Conservation (phyloP, 2,113 vertebrate species). For the Phaethon lepturus region DNA sequence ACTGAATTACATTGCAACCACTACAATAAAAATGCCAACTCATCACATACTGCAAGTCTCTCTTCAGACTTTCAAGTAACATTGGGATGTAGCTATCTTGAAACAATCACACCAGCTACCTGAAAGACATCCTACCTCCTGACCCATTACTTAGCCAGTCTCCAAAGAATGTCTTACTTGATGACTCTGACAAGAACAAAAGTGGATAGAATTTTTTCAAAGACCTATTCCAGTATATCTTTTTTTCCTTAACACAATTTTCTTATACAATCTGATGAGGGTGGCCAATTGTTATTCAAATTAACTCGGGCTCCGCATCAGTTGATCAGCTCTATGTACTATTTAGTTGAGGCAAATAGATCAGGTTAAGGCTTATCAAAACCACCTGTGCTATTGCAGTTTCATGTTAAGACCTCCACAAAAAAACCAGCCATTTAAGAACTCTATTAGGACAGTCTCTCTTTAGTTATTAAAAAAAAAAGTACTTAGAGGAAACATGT, state of each 20-base stretch:
- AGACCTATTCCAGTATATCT: background rate
- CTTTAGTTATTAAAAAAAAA: background rate
- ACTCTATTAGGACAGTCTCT: background rate
- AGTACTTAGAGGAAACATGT: background rate
- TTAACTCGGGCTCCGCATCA: background rate
- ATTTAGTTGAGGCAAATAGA: background rate
- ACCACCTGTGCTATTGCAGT: background rate
- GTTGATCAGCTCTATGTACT: background rate
- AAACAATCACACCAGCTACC: background rate
- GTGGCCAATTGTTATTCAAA: background rate
- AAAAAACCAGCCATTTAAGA: background rate
- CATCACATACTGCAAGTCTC: background rate
- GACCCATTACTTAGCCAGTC: background rate
- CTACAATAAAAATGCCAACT: background rate
- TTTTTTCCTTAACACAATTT: background rate
- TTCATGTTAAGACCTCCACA: background rate
- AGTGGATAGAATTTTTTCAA: background rate
- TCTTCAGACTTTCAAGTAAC: background rate
- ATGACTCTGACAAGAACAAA: background rate
- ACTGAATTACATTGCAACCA: background rate
- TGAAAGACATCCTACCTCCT: background rate
- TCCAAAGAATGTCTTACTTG: background rate
- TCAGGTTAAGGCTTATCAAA: background rate
- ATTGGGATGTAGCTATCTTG: rapidly evolving
- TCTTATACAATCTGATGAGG: background rate